A percentile compares a stretch with the other conserved stretches of the same genome.
Conservation (phyloP, 2,113 vertebrate species). For the Noctilio leporinus region DNA sequence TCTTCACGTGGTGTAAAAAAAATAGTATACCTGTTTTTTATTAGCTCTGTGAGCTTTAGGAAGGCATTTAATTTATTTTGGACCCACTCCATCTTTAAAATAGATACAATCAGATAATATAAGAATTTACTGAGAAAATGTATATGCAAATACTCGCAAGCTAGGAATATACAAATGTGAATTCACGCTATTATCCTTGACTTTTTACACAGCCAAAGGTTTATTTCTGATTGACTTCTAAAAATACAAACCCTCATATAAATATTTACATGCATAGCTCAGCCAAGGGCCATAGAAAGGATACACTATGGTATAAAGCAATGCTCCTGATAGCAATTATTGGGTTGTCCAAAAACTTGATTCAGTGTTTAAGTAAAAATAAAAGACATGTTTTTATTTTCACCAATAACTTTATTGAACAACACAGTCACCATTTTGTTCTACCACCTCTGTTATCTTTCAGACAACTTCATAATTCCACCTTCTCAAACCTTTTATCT, state of each 20-base stretch:
- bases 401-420: no score
- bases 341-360: no score
- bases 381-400: no score
- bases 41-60: neutral
- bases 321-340: neutral
- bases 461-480: no score
- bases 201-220: neutral
- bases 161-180: neutral
- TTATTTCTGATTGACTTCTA: neutral
- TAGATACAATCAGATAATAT: neutral
- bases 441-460: no score
- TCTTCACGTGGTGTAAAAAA: neutral
- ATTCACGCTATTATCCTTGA: neutral
- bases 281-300: neutral
- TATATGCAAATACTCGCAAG: neutral
- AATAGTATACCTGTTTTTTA: neutral
- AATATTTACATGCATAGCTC: neutral
- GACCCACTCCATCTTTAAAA: neutral
- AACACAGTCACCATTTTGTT: no score
- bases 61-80: neutral
- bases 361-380: no score
- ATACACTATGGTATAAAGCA: neutral
- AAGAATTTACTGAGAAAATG: neutral
- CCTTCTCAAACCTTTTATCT: no score
- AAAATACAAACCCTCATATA: neutral